phyloP scores from a whole-genome alignment of 2,888 invertebrate species.

The Bombylius discolor region DNA sequence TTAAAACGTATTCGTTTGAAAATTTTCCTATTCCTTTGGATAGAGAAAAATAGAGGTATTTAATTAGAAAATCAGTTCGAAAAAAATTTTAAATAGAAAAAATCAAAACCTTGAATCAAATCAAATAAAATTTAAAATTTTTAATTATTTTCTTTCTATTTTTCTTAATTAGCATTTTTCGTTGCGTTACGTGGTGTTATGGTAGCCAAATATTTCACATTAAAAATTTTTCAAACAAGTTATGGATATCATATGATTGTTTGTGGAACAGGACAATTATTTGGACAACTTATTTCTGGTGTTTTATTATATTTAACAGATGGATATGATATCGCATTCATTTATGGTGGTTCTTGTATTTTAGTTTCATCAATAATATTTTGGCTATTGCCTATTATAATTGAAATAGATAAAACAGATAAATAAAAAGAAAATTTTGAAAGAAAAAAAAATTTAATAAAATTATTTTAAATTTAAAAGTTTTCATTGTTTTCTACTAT shows the following conservation, averaged over 20 bases:
- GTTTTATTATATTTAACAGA: conserved; percentile 19
- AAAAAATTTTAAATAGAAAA: too few relatives aligned
- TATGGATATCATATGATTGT: conserved; percentile 63
- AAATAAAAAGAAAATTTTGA: too few relatives aligned
- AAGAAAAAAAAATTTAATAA: too few relatives aligned
- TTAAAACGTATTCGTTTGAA: too few relatives aligned
- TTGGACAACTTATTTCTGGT: conserved; percentile 43
- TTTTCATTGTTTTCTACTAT: too few relatives aligned
- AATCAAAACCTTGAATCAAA: not conserved
- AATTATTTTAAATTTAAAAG: too few relatives aligned
- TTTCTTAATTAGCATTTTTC: conserved; percentile 50
- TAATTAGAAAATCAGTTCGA: too few relatives aligned
- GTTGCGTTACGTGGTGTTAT: conserved; percentile 63
- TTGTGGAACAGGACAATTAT: conserved; percentile 58
- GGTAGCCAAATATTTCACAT: conserved; percentile 59
- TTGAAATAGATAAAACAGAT: not conserved
- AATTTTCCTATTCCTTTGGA: too few relatives aligned
- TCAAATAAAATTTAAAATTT: not conserved
- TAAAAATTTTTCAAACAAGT: conserved; percentile 64
- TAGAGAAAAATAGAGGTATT: too few relatives aligned
- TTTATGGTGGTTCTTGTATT: conserved; percentile 3
- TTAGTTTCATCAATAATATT: not conserved
- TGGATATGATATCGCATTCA: conserved; percentile 19
- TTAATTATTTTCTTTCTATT: not conserved
- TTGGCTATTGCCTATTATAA: not conserved